Evolutionary conservation across 2,113 vertebrate genomes (phyloP).

Genomic region (Sinosuthora webbiana): DNA sequence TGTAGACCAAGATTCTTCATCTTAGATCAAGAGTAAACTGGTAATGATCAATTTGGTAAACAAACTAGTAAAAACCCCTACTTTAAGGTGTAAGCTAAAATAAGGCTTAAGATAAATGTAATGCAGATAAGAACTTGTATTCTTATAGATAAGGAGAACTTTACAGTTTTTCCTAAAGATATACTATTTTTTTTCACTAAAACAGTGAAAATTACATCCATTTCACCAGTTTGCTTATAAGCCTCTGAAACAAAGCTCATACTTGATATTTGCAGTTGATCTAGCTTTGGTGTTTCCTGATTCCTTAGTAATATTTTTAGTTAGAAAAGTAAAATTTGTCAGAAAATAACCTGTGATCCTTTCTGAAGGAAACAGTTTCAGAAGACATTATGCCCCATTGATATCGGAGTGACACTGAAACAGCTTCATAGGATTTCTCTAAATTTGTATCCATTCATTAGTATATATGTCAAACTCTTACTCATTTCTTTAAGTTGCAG

Average conservation of each 20-base stretch:
- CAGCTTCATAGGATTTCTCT: not conserved
- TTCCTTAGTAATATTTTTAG: not conserved
- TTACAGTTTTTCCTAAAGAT: not conserved
- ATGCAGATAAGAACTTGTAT: not conserved
- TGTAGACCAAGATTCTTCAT: not conserved
- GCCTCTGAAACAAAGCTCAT: not conserved
- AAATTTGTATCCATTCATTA: not conserved
- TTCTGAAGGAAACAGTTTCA: not conserved
- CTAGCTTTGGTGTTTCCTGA: not conserved
- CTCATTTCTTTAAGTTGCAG: not conserved
- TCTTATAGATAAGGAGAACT: not conserved
- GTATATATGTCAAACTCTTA: not conserved
- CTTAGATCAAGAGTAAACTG: not conserved
- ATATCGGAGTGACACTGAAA: not conserved
- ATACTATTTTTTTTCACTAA: not conserved
- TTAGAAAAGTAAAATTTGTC: not conserved
- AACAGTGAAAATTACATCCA: not conserved
- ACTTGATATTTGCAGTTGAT: not conserved
- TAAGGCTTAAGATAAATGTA: not conserved
- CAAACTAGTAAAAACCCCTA: not conserved
- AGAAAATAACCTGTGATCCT: not conserved
- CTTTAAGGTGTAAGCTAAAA: not conserved
- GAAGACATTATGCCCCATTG: not conserved
- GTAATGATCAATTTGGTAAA: not conserved
- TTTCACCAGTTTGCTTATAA: not conserved